Base-by-base conservation (phyloP, 2,888 invertebrate genomes). In the Leptura quadrifasciata region DNA sequence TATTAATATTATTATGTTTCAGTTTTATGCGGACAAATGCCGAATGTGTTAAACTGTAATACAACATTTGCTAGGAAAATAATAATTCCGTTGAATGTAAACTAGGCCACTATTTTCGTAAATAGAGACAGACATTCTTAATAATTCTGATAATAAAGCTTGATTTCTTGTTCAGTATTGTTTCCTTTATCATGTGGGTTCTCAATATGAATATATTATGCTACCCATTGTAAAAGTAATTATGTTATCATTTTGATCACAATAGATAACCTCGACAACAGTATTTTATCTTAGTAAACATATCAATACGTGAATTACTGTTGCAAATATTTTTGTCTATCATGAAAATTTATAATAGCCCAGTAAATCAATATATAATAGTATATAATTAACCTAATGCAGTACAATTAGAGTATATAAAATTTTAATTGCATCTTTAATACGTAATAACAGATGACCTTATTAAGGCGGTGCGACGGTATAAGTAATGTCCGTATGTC, bases 201-300 rank as follows among this genome's bases (percentile, higher is more conserved):
- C 15, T 39, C 47, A 15, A 47, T 47, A n/a, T 47, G 15, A n/a
- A n/a, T 47, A 47, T n/a, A 31, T 31, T 31, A n/a, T n/a, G 47
- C 47, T n/a, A 5, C n/a, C 47, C n/a, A 47, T 47, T 47, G n/a
- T 47, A 47, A 47, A 47, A 47, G n/a, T 47, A 15, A 47, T 39
- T 39, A n/a, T 47, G 47, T 47, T 47, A 47, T 47, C 47, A 47
- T n/a, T n/a, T 47, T n/a, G 47, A 47, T 47, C 47, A 47, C 47
- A 47, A 47, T 47, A 47, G 47, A 47, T 47, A 47, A 47, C 47
- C n/a, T 47, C 47, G 47, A 15, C 47, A 47, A 47, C 47, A 0
- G 47, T n/a, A 47, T 47, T 47, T 47, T 47, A 5, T 47, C n/a
- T 8, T 10, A 47, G 2, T 47, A 47, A 47, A 47, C n/a, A 47